These are phyloP conservation scores for Trichoplax adhaerens DNA, from an alignment of 37 sponge, comb jelly and placozoan genomes.

Conservation along the genomic window DNA sequence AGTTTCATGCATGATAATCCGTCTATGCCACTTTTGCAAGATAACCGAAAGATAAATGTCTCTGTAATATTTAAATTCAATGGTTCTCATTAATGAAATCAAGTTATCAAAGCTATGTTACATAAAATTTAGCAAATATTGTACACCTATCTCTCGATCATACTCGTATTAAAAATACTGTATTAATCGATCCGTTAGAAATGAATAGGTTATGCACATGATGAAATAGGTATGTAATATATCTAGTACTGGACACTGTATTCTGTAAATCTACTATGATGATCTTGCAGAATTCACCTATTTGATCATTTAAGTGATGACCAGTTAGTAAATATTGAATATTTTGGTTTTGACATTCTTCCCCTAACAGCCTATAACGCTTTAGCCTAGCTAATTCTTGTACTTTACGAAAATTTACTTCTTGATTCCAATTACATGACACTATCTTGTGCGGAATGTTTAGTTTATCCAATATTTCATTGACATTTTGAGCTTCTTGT, in stretches of 20 bases:
- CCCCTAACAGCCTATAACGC: too few relatives aligned
- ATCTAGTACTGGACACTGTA: too few relatives aligned
- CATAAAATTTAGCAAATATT: too few relatives aligned
- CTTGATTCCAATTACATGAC: neutral
- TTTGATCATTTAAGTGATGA: conserved; percentile 45
- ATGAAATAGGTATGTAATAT: neutral
- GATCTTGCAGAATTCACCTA: conserved; percentile 14
- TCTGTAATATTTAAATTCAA: conserved; percentile 7
- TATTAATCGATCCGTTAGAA: too few relatives aligned
- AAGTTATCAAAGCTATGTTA: too few relatives aligned
- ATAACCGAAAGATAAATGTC: conserved; percentile 30
- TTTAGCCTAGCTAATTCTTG: too few relatives aligned
- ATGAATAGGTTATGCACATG: neutral
- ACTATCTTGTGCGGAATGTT: conserved; percentile 2
- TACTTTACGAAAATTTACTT: conserved; percentile 18
- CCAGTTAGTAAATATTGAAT: conserved; percentile 11
- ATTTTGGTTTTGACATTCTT: too few relatives aligned
- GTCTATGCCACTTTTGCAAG: conserved; percentile 29
- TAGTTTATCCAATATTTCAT: conserved; percentile 9
- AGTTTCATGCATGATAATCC: conserved; percentile 31
- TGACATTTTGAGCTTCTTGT: conserved; percentile 20
- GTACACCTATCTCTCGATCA: too few relatives aligned
- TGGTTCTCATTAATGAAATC: too few relatives aligned
- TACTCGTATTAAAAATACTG: too few relatives aligned
- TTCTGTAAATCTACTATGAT: too few relatives aligned